phyloP scores from a whole-genome alignment of 2,113 vertebrate species.

The Probosciger aterrimus region DNA sequence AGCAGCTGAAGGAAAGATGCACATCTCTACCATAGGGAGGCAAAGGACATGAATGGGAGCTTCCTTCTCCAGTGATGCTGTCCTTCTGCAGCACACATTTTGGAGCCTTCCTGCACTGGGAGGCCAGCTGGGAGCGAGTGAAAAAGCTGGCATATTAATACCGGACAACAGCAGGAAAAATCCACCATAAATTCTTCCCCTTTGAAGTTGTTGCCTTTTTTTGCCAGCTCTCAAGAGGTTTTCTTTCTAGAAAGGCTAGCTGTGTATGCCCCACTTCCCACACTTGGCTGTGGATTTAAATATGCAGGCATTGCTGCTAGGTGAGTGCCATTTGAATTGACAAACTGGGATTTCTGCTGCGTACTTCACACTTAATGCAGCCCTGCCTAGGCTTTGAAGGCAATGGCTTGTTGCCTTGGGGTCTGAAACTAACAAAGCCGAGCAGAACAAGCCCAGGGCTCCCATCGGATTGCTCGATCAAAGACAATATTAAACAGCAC shows the following conservation, averaged over 20 bases:
- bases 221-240: not conserved
- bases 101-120: not conserved
- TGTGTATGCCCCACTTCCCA: not conserved
- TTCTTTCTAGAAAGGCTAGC: slow-evolving; percentile 1
- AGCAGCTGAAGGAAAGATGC: not conserved
- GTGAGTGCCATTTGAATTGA: slow-evolving; percentile 67
- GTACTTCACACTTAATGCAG: not conserved
- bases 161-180: not conserved
- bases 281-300: slow-evolving; percentile 20
- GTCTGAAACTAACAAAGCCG: slow-evolving; percentile 71
- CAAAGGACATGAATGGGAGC: fast-evolving
- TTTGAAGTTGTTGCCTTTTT: not conserved
- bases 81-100: not conserved
- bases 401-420: slow-evolving; percentile 71
- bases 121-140: not conserved
- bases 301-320: slow-evolving; percentile 36
- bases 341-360: slow-evolving; percentile 67
- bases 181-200: not conserved
- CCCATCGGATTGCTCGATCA: slow-evolving; percentile 70
- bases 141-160: not conserved
- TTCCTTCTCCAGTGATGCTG: not conserved
- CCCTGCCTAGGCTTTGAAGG: slow-evolving; percentile 67
- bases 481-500: slow-evolving; percentile 73
- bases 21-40: not conserved
- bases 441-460: slow-evolving; percentile 62